A percentile compares a stretch with the other conserved stretches of the same genome.
Conservation (phyloP, 2,113 vertebrate genomes). For the Morone chrysops region DNA sequence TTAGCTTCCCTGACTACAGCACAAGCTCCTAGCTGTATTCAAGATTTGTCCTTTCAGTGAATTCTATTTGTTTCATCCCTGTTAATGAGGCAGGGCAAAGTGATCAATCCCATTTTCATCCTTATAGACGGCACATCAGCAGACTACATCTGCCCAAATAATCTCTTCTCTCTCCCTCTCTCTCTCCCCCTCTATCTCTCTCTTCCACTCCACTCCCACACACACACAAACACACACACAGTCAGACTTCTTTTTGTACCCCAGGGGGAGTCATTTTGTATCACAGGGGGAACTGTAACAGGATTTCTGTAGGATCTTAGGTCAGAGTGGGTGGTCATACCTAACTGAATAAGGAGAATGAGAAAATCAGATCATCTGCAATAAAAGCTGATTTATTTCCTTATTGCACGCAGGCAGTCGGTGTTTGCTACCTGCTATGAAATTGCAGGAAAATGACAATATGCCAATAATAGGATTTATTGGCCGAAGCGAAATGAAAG, state of each 20-base stretch:
- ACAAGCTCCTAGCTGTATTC: conserved; percentile 13
- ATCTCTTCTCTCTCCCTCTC: conserved; percentile 14
- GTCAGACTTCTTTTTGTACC: conserved; percentile 43
- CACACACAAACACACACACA: conserved; percentile 39
- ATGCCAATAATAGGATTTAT: conserved; percentile 60
- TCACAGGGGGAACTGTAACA: conserved; percentile 58
- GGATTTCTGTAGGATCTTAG: conserved; percentile 69
- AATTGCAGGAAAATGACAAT: conserved; percentile 42
- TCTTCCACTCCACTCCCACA: conserved; percentile 43
- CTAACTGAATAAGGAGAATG: conserved; percentile 60
- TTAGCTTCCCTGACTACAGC: not conserved
- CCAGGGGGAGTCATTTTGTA: conserved; percentile 46
- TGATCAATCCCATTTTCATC: conserved; percentile 71
- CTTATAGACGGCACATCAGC: conserved; percentile 32
- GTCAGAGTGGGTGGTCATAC: conserved; percentile 71
- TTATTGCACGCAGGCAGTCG: not conserved
- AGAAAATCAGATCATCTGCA: conserved; percentile 73
- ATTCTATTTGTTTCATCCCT: not conserved
- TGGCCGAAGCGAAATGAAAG: conserved; percentile 27
- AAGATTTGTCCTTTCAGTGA: not conserved
- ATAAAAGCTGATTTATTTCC: conserved; percentile 73
- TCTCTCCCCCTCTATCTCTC: not conserved
- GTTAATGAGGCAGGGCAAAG: conserved; percentile 64
- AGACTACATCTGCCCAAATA: conserved; percentile 58
- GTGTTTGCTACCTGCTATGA: conserved; percentile 33